These are phyloP conservation scores for Napeogenes sylphis DNA, from an alignment of 2,888 invertebrate genomes.

Conservation along the genomic window DNA sequence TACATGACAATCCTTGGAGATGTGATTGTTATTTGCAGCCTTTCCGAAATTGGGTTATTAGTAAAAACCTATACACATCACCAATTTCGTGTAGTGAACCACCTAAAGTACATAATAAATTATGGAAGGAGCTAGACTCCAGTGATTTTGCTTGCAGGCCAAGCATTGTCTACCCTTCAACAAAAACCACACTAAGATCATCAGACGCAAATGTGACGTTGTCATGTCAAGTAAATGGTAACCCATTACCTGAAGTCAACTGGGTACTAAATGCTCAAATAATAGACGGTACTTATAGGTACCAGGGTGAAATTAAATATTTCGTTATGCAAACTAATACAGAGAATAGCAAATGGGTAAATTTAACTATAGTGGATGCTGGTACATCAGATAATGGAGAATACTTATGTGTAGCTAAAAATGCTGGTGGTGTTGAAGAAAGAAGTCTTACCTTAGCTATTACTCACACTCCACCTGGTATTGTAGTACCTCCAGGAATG, in stretches of 20 bases:
- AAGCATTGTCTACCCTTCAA: constrained; percentile 81
- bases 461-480: constrained; percentile 62
- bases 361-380: constrained; percentile 82
- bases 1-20: constrained; percentile 91
- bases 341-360: constrained; percentile 78
- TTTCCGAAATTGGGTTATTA: constrained; percentile 86
- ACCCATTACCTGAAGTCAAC: constrained; percentile 85
- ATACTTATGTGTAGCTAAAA: constrained; percentile 88
- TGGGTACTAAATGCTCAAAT: constrained; percentile 84
- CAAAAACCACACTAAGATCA: constrained; percentile 78
- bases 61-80: constrained; percentile 84
- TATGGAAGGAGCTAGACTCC: constrained; percentile 84
- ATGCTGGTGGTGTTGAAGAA: constrained; percentile 87
- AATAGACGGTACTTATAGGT: constrained; percentile 74
- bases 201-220: constrained; percentile 83
- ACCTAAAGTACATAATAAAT: constrained; percentile 79
- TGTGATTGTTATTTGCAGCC: constrained; percentile 90
- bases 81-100: constrained; percentile 87
- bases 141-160: constrained; percentile 91
- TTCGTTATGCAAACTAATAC: constrained; percentile 49
- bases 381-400: constrained; percentile 82
- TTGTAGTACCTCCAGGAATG: constrained; percentile 71
- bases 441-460: constrained; percentile 82
- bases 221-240: constrained; percentile 85
- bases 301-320: constrained; percentile 73